Conservation (phyloP, 2,113 vertebrate genomes). For the Phalacrocorax carbo region DNA sequence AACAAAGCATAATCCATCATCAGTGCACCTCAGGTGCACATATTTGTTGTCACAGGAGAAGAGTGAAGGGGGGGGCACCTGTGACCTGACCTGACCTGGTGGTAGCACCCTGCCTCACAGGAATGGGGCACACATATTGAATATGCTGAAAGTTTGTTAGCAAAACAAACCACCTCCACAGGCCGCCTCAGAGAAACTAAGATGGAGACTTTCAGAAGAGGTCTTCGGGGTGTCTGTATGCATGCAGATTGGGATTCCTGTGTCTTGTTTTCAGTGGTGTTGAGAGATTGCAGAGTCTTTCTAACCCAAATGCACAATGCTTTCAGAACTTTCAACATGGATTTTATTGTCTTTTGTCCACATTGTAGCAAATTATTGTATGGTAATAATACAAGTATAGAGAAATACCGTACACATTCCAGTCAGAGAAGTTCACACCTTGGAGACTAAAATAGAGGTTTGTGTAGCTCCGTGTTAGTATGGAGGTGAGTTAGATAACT, state of each 20-base stretch:
- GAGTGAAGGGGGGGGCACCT: background rate
- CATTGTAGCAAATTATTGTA: background rate
- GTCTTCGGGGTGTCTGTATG: background rate
- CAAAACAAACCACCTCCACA: background rate
- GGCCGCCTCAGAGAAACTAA: background rate
- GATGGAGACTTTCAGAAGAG: background rate
- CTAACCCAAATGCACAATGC: background rate
- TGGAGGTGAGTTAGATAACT: background rate
- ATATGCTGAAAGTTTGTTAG: background rate
- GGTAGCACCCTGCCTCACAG: background rate
- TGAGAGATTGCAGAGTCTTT: background rate
- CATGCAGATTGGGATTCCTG: background rate
- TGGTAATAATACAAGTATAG: background rate
- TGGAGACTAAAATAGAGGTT: background rate
- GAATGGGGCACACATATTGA: fast-evolving
- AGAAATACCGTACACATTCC: background rate
- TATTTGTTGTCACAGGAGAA: background rate
- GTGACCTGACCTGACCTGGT: background rate
- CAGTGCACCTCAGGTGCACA: background rate
- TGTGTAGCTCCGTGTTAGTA: background rate
- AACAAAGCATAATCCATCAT: constrained; percentile 11
- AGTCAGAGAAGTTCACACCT: background rate
- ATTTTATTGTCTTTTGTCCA: background rate
- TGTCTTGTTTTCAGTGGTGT: background rate
- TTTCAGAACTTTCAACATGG: background rate